Base-by-base conservation (phyloP, 1,140 invertebrate species). In the Apis dorsata region DNA sequence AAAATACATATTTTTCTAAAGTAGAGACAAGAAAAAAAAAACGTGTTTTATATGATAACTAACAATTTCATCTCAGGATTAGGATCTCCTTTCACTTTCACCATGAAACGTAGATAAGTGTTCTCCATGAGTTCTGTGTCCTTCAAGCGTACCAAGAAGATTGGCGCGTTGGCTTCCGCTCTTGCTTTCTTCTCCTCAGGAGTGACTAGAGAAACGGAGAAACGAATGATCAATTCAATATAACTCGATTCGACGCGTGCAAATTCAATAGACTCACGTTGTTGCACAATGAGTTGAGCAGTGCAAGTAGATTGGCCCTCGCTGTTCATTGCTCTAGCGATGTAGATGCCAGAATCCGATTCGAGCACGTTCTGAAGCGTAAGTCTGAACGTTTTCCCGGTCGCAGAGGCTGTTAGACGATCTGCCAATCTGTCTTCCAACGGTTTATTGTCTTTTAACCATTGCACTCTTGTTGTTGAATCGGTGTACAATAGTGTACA, bases 391-490 rank as follows among this genome's bases (percentile, higher is more conserved):
- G 93, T 94, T 44, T 95, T 94, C 55, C 96, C 94, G 17, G 94
- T 93, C 65, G 94, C 93, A 0, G 94, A 94, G 24, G 96, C 95
- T 71, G 95, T 95, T 63, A 98, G 95, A 13, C 97, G 94, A 88
- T 98, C 97, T 24, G 97, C 96, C 63, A 97, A 93, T 79, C 94
- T 95, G 88, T 97, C 97, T 59, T 96, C 96, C 79, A 99, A 88
- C 0, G 96, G 96, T 92, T 97, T 96, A 92, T 98, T 98, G 92
- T 98, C 97, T 92, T 98, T 98, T 73, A 98, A 92, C 98, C 98
- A 99, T 60, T 96, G 96, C 71, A 99, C 95, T 49, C 94, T 94
- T 7, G 94, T 91, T 10, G 88, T 84, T 15, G 86, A 79, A 65
- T 92, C 88, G 11, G 77, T 88, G 2, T 89, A 85, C 59, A 95